Evolutionary conservation across 1,140 invertebrate genomes (phyloP).

Genomic region (Ridgeia piscesae): DNA sequence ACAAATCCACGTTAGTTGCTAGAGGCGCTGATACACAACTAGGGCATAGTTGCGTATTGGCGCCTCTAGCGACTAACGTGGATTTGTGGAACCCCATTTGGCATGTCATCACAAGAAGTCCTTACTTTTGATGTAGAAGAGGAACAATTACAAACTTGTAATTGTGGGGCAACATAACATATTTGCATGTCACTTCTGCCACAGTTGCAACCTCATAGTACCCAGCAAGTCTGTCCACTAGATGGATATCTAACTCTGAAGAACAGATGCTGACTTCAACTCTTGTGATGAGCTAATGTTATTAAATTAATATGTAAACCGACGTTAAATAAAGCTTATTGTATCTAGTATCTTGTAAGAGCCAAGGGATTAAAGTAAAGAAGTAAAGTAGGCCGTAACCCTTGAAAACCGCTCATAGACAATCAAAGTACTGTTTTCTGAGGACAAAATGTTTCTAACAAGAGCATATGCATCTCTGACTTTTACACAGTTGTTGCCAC

Average conservation of each 20-base stretch:
- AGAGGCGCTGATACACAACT: too few species aligned
- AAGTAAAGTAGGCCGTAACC: background rate
- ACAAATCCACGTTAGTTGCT: too few species aligned
- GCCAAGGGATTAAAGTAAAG: background rate
- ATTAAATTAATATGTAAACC: too few species aligned
- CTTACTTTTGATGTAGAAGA: background rate
- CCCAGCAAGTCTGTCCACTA: background rate
- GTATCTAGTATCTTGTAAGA: too few species aligned
- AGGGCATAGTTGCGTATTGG: too few species aligned
- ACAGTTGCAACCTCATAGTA: background rate
- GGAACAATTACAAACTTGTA: background rate
- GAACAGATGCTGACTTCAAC: too few species aligned
- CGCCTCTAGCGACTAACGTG: too few species aligned
- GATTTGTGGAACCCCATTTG: too few species aligned
- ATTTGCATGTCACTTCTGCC: background rate
- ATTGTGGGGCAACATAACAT: background rate
- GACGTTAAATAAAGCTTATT: too few species aligned
- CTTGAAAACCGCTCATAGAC: constrained; percentile 15
- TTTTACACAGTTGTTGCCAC: constrained; percentile 14
- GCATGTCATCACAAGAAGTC: too few species aligned
- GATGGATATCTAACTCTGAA: background rate
- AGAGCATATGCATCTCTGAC: constrained; percentile 5
- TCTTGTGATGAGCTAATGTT: too few species aligned
- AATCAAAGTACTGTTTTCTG: constrained; percentile 1
- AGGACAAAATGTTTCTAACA: constrained; percentile 1